These are phyloP conservation scores for Sebastes melanostomus DNA, from an alignment of 2,797 vertebrate species.

Conservation along the genomic window DNA sequence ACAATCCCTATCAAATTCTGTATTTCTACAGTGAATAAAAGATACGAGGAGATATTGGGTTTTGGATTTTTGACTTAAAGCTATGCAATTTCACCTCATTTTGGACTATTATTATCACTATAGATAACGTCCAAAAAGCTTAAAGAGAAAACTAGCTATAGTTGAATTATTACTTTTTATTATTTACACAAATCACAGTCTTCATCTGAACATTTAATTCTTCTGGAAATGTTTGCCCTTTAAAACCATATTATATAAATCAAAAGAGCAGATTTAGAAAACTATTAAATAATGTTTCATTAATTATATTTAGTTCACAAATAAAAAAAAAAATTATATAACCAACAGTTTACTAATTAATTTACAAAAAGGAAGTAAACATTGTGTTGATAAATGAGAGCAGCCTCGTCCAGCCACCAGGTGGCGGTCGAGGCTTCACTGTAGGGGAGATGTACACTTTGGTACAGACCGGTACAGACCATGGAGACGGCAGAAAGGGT, in stretches of 20 bases:
- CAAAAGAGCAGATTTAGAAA: too few relatives aligned
- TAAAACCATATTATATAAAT: too few relatives aligned
- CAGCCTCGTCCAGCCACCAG: neutral
- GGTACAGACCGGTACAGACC: neutral
- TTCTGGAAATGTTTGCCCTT: neutral
- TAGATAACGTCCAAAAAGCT: neutral
- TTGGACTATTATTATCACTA: neutral
- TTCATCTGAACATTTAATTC: neutral
- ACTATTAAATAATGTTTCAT: too few relatives aligned
- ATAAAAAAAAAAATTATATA: neutral
- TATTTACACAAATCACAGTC: neutral
- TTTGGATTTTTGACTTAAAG: too few relatives aligned
- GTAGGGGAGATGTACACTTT: too few relatives aligned
- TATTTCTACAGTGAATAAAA: too few relatives aligned
- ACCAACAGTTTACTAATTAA: neutral
- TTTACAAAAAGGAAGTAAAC: neutral
- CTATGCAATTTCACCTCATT: too few relatives aligned
- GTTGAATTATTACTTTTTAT: neutral
- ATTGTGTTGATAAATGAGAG: neutral
- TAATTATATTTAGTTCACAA: neutral
- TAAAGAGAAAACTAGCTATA: neutral
- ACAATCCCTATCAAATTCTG: too few relatives aligned
- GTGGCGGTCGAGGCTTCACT: neutral
- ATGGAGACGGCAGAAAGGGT: neutral
- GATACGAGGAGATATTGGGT: too few relatives aligned